phyloP scores from a whole-genome alignment of 1,140 invertebrate genomes.

The Polypedilum pembai region DNA sequence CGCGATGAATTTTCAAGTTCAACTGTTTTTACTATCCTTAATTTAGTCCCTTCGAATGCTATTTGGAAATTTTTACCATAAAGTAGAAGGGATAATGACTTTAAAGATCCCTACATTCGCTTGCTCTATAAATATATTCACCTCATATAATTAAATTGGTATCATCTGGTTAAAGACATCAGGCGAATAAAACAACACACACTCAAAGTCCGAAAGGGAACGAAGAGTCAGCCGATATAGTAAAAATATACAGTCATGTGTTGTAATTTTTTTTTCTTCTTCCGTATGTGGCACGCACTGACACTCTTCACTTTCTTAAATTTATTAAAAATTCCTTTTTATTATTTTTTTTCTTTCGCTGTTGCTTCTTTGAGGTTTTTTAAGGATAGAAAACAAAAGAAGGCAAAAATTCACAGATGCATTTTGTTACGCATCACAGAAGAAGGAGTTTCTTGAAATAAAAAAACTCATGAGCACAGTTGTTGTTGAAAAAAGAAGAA shows the following conservation, averaged over 20 bases:
- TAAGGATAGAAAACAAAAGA: not conserved
- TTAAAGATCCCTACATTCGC: not conserved
- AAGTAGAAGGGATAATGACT: slow-evolving; percentile 22
- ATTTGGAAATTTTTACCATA: not conserved
- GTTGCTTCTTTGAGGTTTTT: not conserved
- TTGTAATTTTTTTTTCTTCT: not conserved
- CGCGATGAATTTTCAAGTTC: slow-evolving; percentile 1
- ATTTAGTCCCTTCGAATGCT: not conserved
- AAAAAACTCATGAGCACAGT: not conserved
- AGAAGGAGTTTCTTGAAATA: not conserved
- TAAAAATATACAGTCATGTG: not conserved
- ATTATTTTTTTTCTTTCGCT: slow-evolving; percentile 1
- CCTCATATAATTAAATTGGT: slow-evolving; percentile 23
- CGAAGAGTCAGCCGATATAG: not conserved
- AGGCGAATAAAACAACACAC: not conserved
- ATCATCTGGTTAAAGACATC: slow-evolving; percentile 21
- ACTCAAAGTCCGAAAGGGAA: not conserved
- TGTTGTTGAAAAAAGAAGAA: slow-evolving; percentile 3
- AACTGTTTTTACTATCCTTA: slow-evolving; percentile 10
- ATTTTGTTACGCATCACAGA: not conserved
- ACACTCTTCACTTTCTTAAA: slow-evolving; percentile 8
- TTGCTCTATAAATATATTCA: not conserved
- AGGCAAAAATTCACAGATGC: slow-evolving; percentile 10
- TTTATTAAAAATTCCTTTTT: not conserved
- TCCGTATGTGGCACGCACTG: slow-evolving; percentile 9